phyloP scores from a whole-genome alignment of 2,888 invertebrate species.

The Aphrophora alni region DNA sequence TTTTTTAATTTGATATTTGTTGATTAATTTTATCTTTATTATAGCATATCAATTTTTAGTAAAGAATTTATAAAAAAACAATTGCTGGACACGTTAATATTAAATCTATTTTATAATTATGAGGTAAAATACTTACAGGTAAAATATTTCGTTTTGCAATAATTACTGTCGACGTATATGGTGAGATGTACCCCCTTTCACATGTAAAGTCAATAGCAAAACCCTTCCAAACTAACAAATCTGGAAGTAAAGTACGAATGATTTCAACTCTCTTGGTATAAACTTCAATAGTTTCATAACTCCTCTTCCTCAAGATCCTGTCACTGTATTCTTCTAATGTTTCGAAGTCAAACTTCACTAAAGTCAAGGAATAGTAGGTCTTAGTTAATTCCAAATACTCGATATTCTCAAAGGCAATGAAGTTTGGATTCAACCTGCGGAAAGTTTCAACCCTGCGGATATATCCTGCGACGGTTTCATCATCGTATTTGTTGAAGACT shows the following conservation, averaged over 20 bases:
- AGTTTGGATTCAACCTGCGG: neutral
- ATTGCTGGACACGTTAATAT: too few species aligned
- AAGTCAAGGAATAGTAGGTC: neutral
- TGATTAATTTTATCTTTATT: too few species aligned
- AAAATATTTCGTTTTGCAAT: neutral
- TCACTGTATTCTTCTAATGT: neutral
- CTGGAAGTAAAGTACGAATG: neutral
- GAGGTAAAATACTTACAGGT: neutral
- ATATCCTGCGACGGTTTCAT: neutral
- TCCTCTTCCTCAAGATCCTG: neutral
- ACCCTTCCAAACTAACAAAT: neutral
- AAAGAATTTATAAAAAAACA: too few species aligned
- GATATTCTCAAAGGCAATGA: neutral
- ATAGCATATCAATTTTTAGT: too few species aligned
- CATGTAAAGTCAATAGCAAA: neutral
- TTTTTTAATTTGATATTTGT: too few species aligned
- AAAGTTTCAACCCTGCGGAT: neutral
- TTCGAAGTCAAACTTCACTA: neutral
- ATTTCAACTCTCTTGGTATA: neutral
- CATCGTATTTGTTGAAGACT: neutral
- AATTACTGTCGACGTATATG: neutral
- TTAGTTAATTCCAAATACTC: neutral
- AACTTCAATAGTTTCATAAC: neutral
- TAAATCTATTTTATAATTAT: too few species aligned
- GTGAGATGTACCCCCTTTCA: neutral